Evolutionary conservation across 2,888 invertebrate genomes (phyloP).

Genomic region (Cosmopolites sordidus): DNA sequence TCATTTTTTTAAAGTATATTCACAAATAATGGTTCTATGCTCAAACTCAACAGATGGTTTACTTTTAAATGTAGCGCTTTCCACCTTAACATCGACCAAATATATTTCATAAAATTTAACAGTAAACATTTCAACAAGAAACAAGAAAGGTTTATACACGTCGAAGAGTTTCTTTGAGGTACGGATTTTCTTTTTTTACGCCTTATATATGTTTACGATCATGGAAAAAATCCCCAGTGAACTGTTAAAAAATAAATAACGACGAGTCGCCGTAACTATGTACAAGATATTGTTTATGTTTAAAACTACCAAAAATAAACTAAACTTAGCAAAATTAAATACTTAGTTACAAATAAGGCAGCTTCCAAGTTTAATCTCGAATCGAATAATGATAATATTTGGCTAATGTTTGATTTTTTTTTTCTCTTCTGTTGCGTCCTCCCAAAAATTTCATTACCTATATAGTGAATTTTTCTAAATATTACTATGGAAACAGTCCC

Average conservation of each 20-base stretch:
- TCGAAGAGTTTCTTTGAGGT: slow-evolving; percentile 4
- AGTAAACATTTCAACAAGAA: slow-evolving; percentile 12
- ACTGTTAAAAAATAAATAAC: slow-evolving; percentile 12
- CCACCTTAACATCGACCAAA: slow-evolving; percentile 8
- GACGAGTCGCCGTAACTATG: not conserved
- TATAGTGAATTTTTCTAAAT: not conserved
- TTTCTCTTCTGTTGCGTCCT: no score
- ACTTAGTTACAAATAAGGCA: no score
- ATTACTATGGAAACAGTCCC: slow-evolving; percentile 1
- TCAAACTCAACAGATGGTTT: not conserved
- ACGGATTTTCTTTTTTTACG: slow-evolving; percentile 8
- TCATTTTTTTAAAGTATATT: not conserved
- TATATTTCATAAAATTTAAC: slow-evolving; percentile 10
- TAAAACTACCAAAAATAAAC: not conserved
- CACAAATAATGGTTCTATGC: no score
- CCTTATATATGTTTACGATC: slow-evolving; percentile 2
- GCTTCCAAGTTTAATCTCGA: no score
- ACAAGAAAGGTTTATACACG: slow-evolving; percentile 5
- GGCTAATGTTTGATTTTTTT: no score
- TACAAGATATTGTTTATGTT: not conserved
- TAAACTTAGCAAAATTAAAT: not conserved
- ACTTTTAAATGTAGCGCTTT: slow-evolving; percentile 3
- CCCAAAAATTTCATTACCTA: no score
- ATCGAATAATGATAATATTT: no score
- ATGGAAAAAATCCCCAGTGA: slow-evolving; percentile 1